Evolutionary conservation across 2,888 invertebrate genomes (phyloP).

Genomic region (Octonoba sinensis): DNA sequence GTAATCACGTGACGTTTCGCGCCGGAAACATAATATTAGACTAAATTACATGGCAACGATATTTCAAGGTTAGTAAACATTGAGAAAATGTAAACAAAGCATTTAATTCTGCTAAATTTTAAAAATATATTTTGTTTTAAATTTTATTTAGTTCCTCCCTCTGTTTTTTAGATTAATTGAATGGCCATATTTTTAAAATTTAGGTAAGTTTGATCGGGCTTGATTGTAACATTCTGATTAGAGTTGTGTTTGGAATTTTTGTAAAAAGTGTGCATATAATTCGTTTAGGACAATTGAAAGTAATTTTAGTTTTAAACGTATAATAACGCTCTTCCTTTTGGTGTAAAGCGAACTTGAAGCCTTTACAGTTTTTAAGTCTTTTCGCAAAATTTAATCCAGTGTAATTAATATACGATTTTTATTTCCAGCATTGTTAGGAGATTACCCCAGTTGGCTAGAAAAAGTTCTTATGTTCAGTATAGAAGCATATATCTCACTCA

Average conservation of each 20-base stretch:
- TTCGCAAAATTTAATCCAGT: neutral
- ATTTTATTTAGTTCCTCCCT: neutral
- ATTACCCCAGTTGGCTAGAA: neutral
- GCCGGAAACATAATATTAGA: too few species aligned
- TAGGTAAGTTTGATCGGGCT: neutral
- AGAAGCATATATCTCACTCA: slow-evolving; percentile 42
- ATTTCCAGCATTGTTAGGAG: neutral
- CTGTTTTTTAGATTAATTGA: neutral
- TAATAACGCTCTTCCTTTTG: too few species aligned
- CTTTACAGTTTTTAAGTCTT: too few species aligned
- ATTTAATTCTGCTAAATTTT: neutral
- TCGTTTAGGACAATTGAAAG: too few species aligned
- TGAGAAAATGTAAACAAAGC: neutral
- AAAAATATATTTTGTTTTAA: neutral
- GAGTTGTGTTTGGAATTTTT: too few species aligned
- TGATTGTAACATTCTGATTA: neutral
- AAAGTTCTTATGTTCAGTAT: neutral
- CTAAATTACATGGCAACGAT: neutral
- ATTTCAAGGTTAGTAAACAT: slow-evolving; percentile 14
- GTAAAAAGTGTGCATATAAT: neutral
- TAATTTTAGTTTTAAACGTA: too few species aligned
- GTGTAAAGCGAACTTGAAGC: too few species aligned
- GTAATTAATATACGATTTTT: neutral
- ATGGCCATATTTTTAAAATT: slow-evolving; percentile 11
- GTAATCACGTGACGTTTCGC: too few species aligned